Evolutionary conservation across 2,113 vertebrate genomes (phyloP), one percentile per base, ranked within the genome.

Genomic region (Chascanopsetta lugubris): DNA sequence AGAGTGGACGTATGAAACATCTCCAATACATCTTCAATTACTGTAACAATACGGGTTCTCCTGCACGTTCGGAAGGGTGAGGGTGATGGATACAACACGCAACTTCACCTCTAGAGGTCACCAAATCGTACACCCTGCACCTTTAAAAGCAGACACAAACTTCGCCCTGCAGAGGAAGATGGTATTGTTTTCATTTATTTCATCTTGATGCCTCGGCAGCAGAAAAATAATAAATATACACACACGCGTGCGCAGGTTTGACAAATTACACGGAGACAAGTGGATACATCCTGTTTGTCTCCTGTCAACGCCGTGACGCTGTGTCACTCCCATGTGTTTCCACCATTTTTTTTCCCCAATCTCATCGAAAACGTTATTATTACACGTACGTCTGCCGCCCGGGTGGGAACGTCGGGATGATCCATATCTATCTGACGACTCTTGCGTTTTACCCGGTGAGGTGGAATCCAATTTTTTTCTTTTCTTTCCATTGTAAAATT

Each of bases 351-450:
- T 15, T 22, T 36, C 48, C 50, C 8, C 9, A 21, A 48, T 50
- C 20, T 50, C 17, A 66, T 60, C 70, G 72, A 30, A n/a, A 26
- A 61, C 29, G 1, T 38, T 27, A 25, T 69, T 57, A 17, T 15
- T n/a, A n/a, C n/a, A n/a, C n/a, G n/a, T n/a, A 9, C 29, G 12
- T 18, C 22, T 27, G 8, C 3, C 24, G 65, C 51, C 61, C 43
- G 10, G 57, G 40, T 29, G 10, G 34, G n/a, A 25, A 22, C 63
- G 24, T 21, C 7, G 47, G 15, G 69, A 53, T 34, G 30, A 61
- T 69, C 25, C 38, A 42, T n/a, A n/a, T 42, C 8, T 42, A 15
- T 55, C n/a, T 22, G 18, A 49, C 22, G 32, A 45, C 10, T 17
- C 25, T 0, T 18, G 5, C 43, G 21, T 57, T 72, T 69, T 43